Percentiles rank a stretch among this genome's conserved stretches.
These are phyloP conservation scores for Eubasilissa regina DNA, from an alignment of 1,140 invertebrate genomes.

Conservation along the genomic window DNA sequence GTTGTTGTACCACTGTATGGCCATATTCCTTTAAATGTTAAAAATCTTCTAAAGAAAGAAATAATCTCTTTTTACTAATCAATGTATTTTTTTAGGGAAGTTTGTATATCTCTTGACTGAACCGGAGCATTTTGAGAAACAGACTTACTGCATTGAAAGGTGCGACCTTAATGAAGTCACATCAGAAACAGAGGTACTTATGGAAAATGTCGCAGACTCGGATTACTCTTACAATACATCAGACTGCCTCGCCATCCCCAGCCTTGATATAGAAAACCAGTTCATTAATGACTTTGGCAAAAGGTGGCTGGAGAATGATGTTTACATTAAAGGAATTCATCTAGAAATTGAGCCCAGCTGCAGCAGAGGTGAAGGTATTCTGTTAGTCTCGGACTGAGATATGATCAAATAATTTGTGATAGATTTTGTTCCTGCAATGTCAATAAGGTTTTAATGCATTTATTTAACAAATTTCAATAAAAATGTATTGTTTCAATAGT, in stretches of 20 bases:
- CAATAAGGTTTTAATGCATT: too few relatives aligned
- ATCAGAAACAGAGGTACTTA: slow-evolving; percentile 36
- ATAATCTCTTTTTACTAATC: neutral
- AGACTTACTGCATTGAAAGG: slow-evolving; percentile 34
- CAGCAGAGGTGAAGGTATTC: slow-evolving; percentile 1
- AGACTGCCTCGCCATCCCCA: slow-evolving; percentile 45
- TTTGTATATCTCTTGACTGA: slow-evolving; percentile 51
- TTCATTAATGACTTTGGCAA: slow-evolving; percentile 50
- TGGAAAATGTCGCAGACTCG: slow-evolving; percentile 33
- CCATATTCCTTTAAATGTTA: too few relatives aligned
- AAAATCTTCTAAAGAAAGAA: too few relatives aligned
- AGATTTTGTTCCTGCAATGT: too few relatives aligned
- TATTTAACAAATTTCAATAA: too few relatives aligned
- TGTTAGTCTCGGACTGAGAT: neutral
- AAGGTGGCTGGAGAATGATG: slow-evolving; percentile 44
- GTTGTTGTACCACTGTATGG: too few relatives aligned
- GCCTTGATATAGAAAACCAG: slow-evolving; percentile 39
- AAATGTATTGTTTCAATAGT: too few relatives aligned
- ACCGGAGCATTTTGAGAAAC: slow-evolving; percentile 42
- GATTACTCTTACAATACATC: slow-evolving; percentile 30
- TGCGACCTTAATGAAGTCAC: slow-evolving; percentile 30
- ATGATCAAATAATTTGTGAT: too few relatives aligned
- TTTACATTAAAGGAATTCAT: slow-evolving; percentile 2
- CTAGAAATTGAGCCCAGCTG: neutral
- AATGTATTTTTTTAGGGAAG: slow-evolving; percentile 46